Evolutionary conservation across 1,140 invertebrate species (phyloP), one percentile per base, ranked within the genome.

Genomic region (Brachionus calyciflorus): DNA sequence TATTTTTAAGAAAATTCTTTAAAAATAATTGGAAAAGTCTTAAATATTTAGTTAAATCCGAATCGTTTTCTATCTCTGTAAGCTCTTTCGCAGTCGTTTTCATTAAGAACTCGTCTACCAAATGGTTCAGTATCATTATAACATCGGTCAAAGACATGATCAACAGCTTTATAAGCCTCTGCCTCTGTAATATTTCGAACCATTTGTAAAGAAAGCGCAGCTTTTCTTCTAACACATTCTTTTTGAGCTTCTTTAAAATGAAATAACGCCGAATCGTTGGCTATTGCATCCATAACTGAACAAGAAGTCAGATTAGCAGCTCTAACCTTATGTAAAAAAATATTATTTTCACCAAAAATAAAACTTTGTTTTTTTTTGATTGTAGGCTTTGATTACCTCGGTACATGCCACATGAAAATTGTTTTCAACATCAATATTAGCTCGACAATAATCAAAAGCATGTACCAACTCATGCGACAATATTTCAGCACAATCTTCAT

Each of bases 391-490:
- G n/a, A n/a, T 85, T 78, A 96, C 92, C 88, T 98, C 95, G 0
- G 93, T 94, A 82, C 95, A 98, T 0, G 94, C 94, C 46, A 98
- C 83, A 85, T 98, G 95, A 80, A 96, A 90, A 73, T 94, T 85
- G 28, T 97, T 94, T 79, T 88, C 90, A 79, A 94, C 92, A 82
- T 98, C 91, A 40, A 96, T 81, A 69, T 96, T 89, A 79, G 93
- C 91, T 49, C 89, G 88, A 84, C 94, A 98, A 81, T 90, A 92
- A 83, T 98, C 95, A 84, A 95, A 97, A 92, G 96, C 96, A 83
- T 98, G 95, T 48, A 96, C 90, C 87, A 98, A 89, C 85, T 98
- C 95, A 84, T 98, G 95, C 1, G 90, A 88, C 3, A 98, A 81
- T 6, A 93, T 90, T 77, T 89, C 82, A 63, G 82, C 83, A 51